Evolutionary conservation across 2,113 vertebrate genomes (phyloP).

Genomic region (Potamarius usumacintae): DNA sequence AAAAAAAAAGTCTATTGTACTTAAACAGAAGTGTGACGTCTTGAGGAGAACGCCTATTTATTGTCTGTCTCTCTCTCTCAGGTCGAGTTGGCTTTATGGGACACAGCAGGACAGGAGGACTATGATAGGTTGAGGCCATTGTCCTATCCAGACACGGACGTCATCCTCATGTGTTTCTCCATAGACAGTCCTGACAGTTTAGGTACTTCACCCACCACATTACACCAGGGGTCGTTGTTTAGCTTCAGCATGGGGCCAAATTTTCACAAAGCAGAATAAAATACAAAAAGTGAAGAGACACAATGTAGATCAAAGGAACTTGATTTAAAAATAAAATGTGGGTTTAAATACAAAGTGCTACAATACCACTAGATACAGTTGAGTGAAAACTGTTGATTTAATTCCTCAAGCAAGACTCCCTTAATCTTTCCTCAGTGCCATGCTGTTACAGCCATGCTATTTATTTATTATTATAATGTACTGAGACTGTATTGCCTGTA

Average conservation of each 20-base stretch:
- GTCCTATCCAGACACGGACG: conserved; percentile 94
- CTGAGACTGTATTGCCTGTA: too few relatives aligned
- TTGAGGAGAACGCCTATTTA: neutral
- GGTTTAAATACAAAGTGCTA: neutral
- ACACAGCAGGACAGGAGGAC: conserved; percentile 97
- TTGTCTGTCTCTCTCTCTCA: conserved; percentile 55
- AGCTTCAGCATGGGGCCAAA: neutral
- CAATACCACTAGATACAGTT: neutral
- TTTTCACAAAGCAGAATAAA: neutral
- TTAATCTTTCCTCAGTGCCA: neutral
- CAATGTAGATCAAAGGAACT: neutral
- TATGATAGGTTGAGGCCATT: conserved; percentile 93
- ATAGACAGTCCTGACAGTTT: conserved; percentile 98
- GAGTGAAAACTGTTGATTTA: neutral
- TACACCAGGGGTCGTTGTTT: neutral
- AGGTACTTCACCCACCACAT: conserved; percentile 68
- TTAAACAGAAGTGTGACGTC: neutral
- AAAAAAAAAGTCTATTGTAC: neutral
- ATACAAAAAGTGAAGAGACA: neutral
- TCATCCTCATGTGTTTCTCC: conserved; percentile 98
- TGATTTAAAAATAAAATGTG: neutral
- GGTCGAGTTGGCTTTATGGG: conserved; percentile 97
- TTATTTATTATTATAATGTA: too few relatives aligned
- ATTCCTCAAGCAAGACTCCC: neutral
- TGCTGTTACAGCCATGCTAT: too few relatives aligned